These are phyloP conservation scores for rat (Rattus norvegicus) DNA, from an alignment of 2,113 vertebrate genomes.

Conservation along the genomic window GRCr8 NC_086028.1:11605501-11606000, in stretches of 20 bases:
- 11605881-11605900: slow-evolving; percentile 4
- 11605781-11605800: neutral
- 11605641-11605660: no score
- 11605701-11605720: neutral
- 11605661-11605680: neutral
- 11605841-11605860: neutral
- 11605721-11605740: neutral
- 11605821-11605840: neutral
- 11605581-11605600: neutral
- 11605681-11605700: neutral
- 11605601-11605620: neutral
- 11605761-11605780: no score
- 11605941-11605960: neutral
- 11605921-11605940: neutral
- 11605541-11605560: no score
- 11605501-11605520: neutral
- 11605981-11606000: neutral
- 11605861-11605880: neutral
- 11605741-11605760: neutral
- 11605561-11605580: no score
- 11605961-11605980: neutral
- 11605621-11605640: neutral
- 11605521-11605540: neutral
- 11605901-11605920: neutral
- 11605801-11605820: no score